Conservation (phyloP, 2,888 invertebrate species). For the Aquatica leii region DNA sequence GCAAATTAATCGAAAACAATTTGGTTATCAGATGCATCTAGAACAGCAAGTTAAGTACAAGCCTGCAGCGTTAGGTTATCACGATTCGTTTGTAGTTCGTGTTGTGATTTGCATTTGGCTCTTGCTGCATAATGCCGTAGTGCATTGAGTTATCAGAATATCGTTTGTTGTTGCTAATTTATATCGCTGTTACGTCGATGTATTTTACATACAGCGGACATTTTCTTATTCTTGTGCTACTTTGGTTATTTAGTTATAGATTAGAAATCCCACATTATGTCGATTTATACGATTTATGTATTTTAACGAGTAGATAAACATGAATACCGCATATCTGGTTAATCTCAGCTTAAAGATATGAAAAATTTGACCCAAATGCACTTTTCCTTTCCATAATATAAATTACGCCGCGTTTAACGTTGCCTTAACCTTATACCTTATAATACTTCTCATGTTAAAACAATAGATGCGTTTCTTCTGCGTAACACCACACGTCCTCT, state of each 20-base stretch:
- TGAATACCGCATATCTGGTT: constrained; percentile 21
- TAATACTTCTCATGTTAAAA: constrained; percentile 51
- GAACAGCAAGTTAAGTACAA: constrained; percentile 28
- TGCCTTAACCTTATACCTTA: constrained; percentile 58
- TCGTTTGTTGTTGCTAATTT: constrained; percentile 44
- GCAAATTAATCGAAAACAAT: constrained; percentile 41
- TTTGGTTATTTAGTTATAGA: constrained; percentile 34
- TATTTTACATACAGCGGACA: constrained; percentile 43
- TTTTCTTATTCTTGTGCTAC: constrained; percentile 39
- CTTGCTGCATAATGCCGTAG: constrained; percentile 47
- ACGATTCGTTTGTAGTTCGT: constrained; percentile 50
- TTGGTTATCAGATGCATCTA: constrained; percentile 37
- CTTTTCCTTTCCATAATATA: constrained; percentile 38
- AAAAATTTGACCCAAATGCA: constrained; percentile 26
- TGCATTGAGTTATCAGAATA: constrained; percentile 53
- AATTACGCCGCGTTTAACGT: constrained; percentile 42
- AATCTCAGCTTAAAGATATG: constrained; percentile 14
- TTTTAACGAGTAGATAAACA: constrained; percentile 24
- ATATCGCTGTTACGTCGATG: constrained; percentile 43
- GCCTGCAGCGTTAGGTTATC: constrained; percentile 49
- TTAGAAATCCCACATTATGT: constrained; percentile 37
- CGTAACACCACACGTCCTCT: constrained; percentile 40
- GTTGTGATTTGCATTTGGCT: constrained; percentile 53
- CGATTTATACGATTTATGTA: constrained; percentile 33
- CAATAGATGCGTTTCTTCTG: constrained; percentile 51